phyloP scores from a whole-genome alignment of 2,113 vertebrate species.

The Dinomys branickii region DNA sequence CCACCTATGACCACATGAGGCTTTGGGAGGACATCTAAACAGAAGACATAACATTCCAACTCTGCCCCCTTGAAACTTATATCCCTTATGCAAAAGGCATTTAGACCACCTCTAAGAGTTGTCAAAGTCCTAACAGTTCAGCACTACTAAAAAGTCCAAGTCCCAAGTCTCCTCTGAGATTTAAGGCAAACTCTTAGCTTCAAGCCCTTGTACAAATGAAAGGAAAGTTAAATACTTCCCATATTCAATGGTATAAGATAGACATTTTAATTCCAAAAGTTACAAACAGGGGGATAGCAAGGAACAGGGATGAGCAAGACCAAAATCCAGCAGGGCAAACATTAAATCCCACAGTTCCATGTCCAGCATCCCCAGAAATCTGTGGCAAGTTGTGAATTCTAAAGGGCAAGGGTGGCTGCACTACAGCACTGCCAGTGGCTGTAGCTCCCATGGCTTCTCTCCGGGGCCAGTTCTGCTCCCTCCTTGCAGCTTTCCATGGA shows the following conservation, averaged over 20 bases:
- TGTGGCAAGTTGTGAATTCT: background rate
- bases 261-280: background rate
- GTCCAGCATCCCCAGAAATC: background rate
- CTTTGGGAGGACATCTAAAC: background rate
- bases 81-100: background rate
- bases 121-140: background rate
- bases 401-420: background rate
- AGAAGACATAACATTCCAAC: background rate
- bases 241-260: background rate
- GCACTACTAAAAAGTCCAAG: background rate
- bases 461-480: background rate
- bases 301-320: background rate
- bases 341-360: background rate
- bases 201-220: background rate
- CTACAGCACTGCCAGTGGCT: background rate
- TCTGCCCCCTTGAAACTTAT: background rate
- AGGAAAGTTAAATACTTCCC: background rate
- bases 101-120: background rate
- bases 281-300: background rate
- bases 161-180: background rate
- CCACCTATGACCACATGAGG: background rate
- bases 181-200: background rate
- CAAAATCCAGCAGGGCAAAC: background rate
- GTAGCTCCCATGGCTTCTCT: background rate
- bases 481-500: background rate